Conservation (phyloP, 2,797 vertebrate genomes). For the Liparis tanakae region DNA sequence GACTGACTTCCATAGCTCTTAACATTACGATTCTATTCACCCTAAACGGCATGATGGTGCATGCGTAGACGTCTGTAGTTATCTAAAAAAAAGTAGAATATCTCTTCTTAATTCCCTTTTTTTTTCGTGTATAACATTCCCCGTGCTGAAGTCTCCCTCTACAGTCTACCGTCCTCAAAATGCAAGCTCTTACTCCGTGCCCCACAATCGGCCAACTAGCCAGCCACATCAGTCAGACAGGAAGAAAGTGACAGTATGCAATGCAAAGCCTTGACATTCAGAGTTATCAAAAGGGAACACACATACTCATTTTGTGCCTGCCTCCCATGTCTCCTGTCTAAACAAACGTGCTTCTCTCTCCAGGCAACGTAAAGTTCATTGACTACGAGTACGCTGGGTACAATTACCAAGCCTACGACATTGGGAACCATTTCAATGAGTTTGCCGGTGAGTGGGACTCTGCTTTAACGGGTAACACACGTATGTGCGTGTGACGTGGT, state of each 20-base stretch:
- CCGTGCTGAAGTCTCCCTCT: constrained; percentile 17
- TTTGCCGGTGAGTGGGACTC: constrained; percentile 89
- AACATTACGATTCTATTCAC: constrained; percentile 5
- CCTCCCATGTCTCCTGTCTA: constrained; percentile 54
- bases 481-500: background rate
- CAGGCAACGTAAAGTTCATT: constrained; percentile 97
- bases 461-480: background rate
- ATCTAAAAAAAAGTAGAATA: background rate
- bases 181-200: constrained; percentile 83
- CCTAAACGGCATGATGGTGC: constrained; percentile 18
- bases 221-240: constrained; percentile 52
- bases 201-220: constrained; percentile 44
- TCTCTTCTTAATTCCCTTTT: background rate
- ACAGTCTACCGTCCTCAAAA: constrained; percentile 72
- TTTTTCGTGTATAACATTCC: constrained; percentile 17
- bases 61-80: constrained; percentile 12
- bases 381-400: constrained; percentile 99
- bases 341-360: constrained; percentile 78
- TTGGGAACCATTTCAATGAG: constrained; percentile 99
- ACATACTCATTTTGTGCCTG: constrained; percentile 66
- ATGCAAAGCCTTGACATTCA: constrained; percentile 67
- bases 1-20: background rate
- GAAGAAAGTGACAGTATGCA: constrained; percentile 49
- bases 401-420: constrained; percentile 99
- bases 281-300: constrained; percentile 75